Base-by-base conservation (phyloP, 2,888 invertebrate genomes). In the Drosophila birchii region DNA sequence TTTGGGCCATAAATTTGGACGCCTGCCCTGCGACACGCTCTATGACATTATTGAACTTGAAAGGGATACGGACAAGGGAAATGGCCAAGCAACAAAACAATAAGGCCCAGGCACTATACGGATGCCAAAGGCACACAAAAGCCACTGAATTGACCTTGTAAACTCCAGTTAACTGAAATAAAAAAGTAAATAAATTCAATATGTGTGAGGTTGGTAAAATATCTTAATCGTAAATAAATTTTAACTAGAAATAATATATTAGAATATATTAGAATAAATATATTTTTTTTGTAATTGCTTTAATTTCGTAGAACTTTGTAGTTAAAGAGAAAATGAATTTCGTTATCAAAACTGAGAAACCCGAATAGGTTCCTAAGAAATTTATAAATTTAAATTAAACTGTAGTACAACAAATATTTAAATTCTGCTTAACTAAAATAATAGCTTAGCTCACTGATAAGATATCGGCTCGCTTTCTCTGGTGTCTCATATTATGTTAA, bases 11-110 rank as follows among this genome's bases (percentile, higher is more conserved):
- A 84, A 84, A 86, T 84, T 86, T 79, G 76, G 72, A 79, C 84
- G 84, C 81, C 80, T 83, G 84, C 62, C 84, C 86, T 86, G 81
- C 78, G 84, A 81, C 86, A 84, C 81, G 81, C 79, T 86, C 84
- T 80, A 78, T 83, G 86, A 84, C 84, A 84, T 83, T 84, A 84
- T 86, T 84, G 84, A 84, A 84, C 84, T 81, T 75, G 86, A 86
- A 86, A 79, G 69, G 79, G 75, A 83, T 83, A 77, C 34, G 51
- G 20, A 20, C 14, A 20, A 14, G 51, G 34, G 34, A 51, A 51
- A 51, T 74, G 81, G 66, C 76, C 62, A 56, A 69, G 60, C 63
- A 63, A 71, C 63, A 66, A 64, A 66, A 58, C 75, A 70, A 66
- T 68, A 62, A 72, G 76, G 60, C 18, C 18, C 34, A 29, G 26